Conservation (phyloP, 2,888 invertebrate genomes). For the Luperina nickerlii region DNA sequence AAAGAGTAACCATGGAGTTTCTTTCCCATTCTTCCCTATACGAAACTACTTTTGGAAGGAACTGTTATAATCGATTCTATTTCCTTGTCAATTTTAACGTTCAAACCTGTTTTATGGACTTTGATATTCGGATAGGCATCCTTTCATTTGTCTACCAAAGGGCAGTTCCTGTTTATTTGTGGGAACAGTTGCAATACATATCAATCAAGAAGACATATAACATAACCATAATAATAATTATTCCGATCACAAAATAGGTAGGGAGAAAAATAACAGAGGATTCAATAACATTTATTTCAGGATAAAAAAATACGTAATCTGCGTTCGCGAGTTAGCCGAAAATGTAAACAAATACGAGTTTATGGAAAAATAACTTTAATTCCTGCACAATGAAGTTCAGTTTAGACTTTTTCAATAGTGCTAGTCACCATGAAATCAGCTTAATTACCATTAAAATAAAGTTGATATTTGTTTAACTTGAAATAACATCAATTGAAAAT, state of each 20-base stretch:
- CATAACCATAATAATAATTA: background rate
- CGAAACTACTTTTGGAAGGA: too few species aligned
- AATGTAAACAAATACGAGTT: background rate
- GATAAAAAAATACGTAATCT: slow-evolving; percentile 23
- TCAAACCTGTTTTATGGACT: background rate
- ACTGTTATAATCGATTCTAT: too few species aligned
- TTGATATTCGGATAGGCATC: background rate
- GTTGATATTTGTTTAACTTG: background rate
- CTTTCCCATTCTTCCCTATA: too few species aligned
- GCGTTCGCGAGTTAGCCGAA: background rate
- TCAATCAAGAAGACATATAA: background rate
- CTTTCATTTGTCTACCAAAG: background rate
- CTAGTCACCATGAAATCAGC: background rate
- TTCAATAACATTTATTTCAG: slow-evolving; percentile 27
- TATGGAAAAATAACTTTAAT: background rate
- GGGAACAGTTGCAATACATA: background rate
- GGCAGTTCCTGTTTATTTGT: background rate
- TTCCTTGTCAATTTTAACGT: background rate
- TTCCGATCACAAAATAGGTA: background rate
- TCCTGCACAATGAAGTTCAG: background rate
- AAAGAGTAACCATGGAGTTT: too few species aligned
- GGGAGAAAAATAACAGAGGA: background rate
- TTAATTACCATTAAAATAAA: background rate
- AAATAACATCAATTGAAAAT: background rate
- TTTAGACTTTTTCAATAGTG: background rate